Conservation (phyloP, 2,888 invertebrate genomes). For the Synanthedon formicaeformis region DNA sequence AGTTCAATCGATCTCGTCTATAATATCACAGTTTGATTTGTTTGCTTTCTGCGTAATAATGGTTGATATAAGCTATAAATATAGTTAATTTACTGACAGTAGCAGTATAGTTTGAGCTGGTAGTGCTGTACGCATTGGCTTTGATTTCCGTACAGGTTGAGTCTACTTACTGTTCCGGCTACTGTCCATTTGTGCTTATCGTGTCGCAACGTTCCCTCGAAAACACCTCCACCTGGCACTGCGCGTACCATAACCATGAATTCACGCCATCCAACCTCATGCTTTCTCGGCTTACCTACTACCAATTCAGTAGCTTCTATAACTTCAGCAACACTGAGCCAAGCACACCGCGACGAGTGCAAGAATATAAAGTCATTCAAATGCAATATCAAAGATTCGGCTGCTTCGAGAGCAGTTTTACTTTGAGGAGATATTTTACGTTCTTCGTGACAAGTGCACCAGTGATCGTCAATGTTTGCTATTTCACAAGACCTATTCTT, state of each 20-base stretch:
- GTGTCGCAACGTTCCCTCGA: conserved; percentile 81
- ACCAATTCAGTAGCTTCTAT: conserved; percentile 75
- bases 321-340: conserved; percentile 72
- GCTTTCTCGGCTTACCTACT: conserved; percentile 38
- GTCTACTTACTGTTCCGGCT: conserved; percentile 80
- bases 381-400: conserved; percentile 71
- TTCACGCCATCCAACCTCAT: conserved; percentile 65
- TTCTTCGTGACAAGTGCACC: conserved; percentile 88
- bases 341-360: conserved; percentile 69
- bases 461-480: conserved; percentile 85
- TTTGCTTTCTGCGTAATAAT: no score
- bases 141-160: conserved; percentile 85
- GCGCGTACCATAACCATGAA: conserved; percentile 75
- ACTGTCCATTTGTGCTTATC: conserved; percentile 47
- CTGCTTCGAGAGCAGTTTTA: conserved; percentile 67
- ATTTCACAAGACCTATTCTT: conserved; percentile 78
- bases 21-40: neutral
- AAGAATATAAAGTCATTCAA: conserved; percentile 62
- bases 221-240: conserved; percentile 76
- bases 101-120: conserved; percentile 82
- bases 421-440: conserved; percentile 67
- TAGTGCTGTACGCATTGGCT: conserved; percentile 82
- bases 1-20: no score
- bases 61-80: no score
- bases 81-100: conserved; percentile 52